These are phyloP conservation scores for Alouatta palliata DNA, from an alignment of 2,113 vertebrate species.

Conservation along the genomic window DNA sequence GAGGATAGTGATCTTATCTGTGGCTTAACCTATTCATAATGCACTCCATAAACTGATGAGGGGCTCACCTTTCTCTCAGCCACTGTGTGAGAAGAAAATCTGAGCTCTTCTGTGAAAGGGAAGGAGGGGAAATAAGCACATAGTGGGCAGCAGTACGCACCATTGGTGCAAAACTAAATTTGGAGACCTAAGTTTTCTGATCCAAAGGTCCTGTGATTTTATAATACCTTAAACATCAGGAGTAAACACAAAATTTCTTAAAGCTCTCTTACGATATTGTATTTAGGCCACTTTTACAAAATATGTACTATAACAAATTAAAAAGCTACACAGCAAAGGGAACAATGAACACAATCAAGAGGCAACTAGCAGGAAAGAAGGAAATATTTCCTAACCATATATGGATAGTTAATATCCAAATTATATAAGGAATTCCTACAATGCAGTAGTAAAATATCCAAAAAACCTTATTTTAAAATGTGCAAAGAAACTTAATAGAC, in stretches of 20 bases:
- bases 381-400: background rate
- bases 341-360: background rate
- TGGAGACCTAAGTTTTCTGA: background rate
- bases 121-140: background rate
- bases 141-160: too few relatives aligned
- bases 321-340: background rate
- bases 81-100: background rate
- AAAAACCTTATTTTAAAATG: background rate
- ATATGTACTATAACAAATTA: background rate
- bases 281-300: background rate
- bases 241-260: background rate
- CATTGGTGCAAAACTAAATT: background rate
- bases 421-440: background rate
- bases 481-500: background rate
- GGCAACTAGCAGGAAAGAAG: background rate
- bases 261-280: background rate
- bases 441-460: too few relatives aligned
- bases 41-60: background rate
- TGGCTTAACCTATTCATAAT: too few relatives aligned
- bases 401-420: background rate
- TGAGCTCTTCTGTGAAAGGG: background rate
- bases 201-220: background rate
- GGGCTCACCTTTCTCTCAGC: background rate
- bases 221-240: too few relatives aligned
- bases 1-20: accelerated